phyloP scores from a whole-genome alignment of 2,888 invertebrate species.

The Cremastinae sp. region DNA sequence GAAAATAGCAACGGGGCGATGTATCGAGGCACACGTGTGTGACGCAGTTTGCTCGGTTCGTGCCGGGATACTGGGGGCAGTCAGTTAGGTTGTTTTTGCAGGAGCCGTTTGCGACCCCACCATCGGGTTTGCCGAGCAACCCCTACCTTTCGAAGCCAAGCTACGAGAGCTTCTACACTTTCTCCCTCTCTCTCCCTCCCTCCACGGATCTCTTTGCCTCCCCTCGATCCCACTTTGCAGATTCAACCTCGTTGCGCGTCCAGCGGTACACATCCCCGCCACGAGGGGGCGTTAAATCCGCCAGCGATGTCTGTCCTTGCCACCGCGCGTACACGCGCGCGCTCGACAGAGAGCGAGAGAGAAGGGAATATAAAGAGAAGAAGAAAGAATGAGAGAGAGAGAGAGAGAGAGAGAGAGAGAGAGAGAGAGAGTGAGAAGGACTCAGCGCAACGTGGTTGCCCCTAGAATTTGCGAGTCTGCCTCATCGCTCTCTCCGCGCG shows the following conservation, averaged over 20 bases:
- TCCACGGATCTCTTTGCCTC: constrained; percentile 15
- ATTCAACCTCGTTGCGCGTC: constrained; percentile 49
- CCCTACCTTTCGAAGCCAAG: constrained; percentile 24
- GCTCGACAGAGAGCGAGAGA: too few species aligned
- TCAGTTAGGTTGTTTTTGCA: constrained; percentile 73
- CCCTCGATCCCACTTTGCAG: constrained; percentile 40
- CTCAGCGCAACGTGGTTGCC: constrained; percentile 44
- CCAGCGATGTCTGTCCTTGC: constrained; percentile 35
- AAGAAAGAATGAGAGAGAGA: too few species aligned
- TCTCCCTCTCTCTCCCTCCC: constrained; percentile 23
- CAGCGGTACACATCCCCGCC: constrained; percentile 51
- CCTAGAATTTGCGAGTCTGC: constrained; percentile 38
- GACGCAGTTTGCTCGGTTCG: constrained; percentile 68
- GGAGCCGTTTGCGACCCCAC: constrained; percentile 48
- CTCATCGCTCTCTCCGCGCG: not conserved
- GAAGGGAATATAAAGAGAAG: too few species aligned
- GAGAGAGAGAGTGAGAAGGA: constrained; percentile 38
- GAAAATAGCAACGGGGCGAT: constrained; percentile 15
- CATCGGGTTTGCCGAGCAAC: constrained; percentile 32
- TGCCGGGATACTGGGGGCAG: constrained; percentile 73
- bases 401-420: too few species aligned
- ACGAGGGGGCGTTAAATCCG: constrained; percentile 12
- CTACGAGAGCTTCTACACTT: constrained; percentile 10
- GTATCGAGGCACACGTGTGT: constrained; percentile 63
- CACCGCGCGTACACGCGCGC: constrained; percentile 2